Conservation (phyloP, 2,888 invertebrate species). For the Rhodophaea formosa region DNA sequence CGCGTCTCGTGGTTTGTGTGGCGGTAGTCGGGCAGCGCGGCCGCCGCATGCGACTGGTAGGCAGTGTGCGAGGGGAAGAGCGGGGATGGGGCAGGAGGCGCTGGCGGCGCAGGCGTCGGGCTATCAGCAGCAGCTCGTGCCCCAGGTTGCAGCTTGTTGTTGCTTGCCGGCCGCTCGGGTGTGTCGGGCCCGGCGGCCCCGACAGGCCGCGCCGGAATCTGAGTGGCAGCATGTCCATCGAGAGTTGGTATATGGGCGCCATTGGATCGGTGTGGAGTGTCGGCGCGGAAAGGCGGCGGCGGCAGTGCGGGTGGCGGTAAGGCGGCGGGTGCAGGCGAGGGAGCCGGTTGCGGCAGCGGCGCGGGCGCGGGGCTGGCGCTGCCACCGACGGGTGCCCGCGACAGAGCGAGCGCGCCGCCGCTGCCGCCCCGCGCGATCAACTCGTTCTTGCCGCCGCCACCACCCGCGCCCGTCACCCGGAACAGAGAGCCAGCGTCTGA, state of each 20-base stretch:
- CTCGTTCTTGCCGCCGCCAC: slow-evolving; percentile 83
- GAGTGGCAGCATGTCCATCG: slow-evolving; percentile 71
- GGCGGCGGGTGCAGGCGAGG: slow-evolving; percentile 86
- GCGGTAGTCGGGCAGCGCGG: slow-evolving; percentile 72
- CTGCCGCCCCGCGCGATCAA: slow-evolving; percentile 85
- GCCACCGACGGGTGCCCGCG: slow-evolving; percentile 82
- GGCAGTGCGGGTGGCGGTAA: slow-evolving; percentile 84
- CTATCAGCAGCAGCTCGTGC: slow-evolving; percentile 73
- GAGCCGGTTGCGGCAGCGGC: slow-evolving; percentile 85
- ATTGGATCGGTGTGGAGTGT: slow-evolving; percentile 64
- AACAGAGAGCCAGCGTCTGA: slow-evolving; percentile 73
- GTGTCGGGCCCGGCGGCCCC: slow-evolving; percentile 70
- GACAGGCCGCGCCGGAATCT: slow-evolving; percentile 67
- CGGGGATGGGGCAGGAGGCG: slow-evolving; percentile 68
- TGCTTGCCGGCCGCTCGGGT: slow-evolving; percentile 69
- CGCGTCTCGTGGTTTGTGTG: slow-evolving; percentile 81
- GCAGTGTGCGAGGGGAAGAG: slow-evolving; percentile 71
- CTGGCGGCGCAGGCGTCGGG: slow-evolving; percentile 71
- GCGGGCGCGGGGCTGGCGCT: slow-evolving; percentile 84
- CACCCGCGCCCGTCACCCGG: slow-evolving; percentile 82
- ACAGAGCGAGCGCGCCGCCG: slow-evolving; percentile 81
- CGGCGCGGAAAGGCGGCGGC: slow-evolving; percentile 82
- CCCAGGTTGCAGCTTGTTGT: slow-evolving; percentile 70
- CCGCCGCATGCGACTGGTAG: slow-evolving; percentile 74
- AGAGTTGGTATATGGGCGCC: slow-evolving; percentile 71